Evolutionary conservation across 2,888 invertebrate genomes (phyloP), one percentile per base, ranked within the genome.

Genomic region (Octonoba sinensis): DNA sequence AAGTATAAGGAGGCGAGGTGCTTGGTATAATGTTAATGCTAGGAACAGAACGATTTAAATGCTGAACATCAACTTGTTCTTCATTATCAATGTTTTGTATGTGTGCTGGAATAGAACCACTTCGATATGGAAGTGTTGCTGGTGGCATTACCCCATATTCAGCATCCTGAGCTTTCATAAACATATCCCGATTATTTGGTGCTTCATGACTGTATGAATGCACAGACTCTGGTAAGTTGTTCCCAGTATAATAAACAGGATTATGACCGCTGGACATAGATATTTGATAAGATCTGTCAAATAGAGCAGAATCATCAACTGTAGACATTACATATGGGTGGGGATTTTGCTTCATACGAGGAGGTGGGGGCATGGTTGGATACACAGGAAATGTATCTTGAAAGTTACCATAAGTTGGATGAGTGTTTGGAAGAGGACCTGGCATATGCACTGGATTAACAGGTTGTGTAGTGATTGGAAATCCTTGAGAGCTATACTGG

Each of bases 21-120:
- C 74, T 75, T 49, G 81, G 81, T 70, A 82, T 82, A 59, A 82
- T 82, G 56, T 82, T 82, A n/a, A 82, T 82, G 44, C 81, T 82
- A 65, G 81, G 81, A 46, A 82, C 81, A 51, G 81, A 75, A 16
- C 81, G 62, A 54, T 82, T 82, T 27, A 75, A 64, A 18, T 82
- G 75, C 27, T 82, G 81, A 15, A 59, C 22, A 1, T 46, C 70
- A 27, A 15, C 44, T 6, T 65, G 56, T 59, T 70, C 70, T 49
- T 65, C 36, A 20, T 64, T 57, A 44, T 82, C 74, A 62, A 82
- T 57, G 46, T 65, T 74, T 64, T 82, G 81, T 22, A 75, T 82
- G n/a, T 74, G 81, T 2, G 74, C 74, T 16, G 81, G 75, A 49
- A 82, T 75, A n/a, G 81, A 75, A 12, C 81, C 81, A 75, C 74